Base-by-base conservation (phyloP, 2,888 invertebrate species). In the Polymixis lichenea region DNA sequence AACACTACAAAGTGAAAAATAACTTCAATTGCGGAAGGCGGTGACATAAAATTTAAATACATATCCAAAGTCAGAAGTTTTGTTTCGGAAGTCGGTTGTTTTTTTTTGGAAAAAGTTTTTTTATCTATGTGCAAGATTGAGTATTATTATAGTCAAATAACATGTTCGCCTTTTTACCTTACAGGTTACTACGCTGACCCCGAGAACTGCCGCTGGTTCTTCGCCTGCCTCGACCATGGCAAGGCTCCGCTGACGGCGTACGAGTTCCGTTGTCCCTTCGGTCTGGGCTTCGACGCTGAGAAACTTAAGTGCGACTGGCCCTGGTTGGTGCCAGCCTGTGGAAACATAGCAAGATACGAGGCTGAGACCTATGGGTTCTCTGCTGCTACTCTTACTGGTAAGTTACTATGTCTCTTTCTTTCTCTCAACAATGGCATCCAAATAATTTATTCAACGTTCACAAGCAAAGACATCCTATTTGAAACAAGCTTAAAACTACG, bases 161-260 rank as follows among this genome's bases (percentile, higher is more conserved):
- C 2, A 55, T n/a, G 9, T 19, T 22, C 13, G 49, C 8, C 15
- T 7, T 55, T 32, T 19, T 11, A 49, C 6, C n/a, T 81, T 75
- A 0, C 88, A 97, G 98, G 98, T 78, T 98, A 98, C 92, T 98
- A 98, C 90, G 98, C 98, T 0, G 98, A 98, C 92, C 98, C 98
- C 0, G 98, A 98, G 91, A 98, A 98, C 94, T 98, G 98, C 86
- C 97, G 98, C 76, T 98, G 98, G 98, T 98, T 98, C 97, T 98
- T 98, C 93, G 98, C 98, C 43, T 98, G 98, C 90, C 94, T 98
- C 76, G 98, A 98, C 92, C 97, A 98, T 90, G 98, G 98, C 88
- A 97, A 96, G 88, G 95, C 97, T 0, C 95, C 97, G 1, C 91
- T 97, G 81, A 97, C 97, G 0, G 98, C 98, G 0, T 98, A 98